Conservation (phyloP, 2,797 vertebrate species). For the Premnoplex brunnescens region DNA sequence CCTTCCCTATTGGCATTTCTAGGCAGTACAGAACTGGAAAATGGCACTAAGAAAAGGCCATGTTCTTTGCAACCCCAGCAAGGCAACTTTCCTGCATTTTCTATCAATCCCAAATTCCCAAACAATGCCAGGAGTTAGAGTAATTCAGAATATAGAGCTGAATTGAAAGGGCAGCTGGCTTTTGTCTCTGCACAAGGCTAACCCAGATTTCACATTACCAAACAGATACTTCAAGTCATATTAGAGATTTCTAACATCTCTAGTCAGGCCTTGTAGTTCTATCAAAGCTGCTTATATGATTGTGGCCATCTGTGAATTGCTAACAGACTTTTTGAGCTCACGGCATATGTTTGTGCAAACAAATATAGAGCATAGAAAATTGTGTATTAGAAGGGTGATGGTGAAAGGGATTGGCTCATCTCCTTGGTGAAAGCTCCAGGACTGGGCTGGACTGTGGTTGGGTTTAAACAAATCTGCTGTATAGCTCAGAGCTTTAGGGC, state of each 20-base stretch:
- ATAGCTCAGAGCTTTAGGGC: neutral
- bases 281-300: neutral
- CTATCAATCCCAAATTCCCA: neutral
- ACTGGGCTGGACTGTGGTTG: neutral
- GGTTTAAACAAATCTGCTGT: neutral
- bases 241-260: neutral
- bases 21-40: neutral
- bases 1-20: neutral
- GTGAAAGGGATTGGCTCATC: neutral
- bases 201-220: neutral
- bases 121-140: neutral
- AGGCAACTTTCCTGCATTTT: neutral
- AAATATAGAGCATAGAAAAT: neutral
- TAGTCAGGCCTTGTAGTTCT: neutral
- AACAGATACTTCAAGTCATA: neutral
- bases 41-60: neutral
- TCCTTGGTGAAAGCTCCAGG: neutral
- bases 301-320: neutral
- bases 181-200: neutral
- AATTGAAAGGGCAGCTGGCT: neutral
- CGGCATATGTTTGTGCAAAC: neutral
- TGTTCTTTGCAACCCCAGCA: neutral
- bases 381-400: neutral
- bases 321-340: neutral
- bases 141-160: neutral